phyloP scores from a whole-genome alignment of 1,140 invertebrate genomes.

The Heliconius himera region DNA sequence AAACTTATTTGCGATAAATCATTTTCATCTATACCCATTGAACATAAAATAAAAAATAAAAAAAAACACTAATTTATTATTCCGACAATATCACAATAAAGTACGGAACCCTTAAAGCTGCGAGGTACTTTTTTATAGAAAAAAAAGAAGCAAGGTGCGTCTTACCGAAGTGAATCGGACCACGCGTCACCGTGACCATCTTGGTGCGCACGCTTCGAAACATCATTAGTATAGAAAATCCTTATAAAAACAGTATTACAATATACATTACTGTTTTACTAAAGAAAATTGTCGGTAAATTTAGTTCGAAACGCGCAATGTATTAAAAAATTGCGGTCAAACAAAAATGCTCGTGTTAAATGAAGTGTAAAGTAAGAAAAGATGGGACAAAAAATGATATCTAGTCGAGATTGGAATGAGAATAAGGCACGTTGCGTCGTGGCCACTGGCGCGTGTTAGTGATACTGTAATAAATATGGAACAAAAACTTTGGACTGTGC shows the following conservation, averaged over 20 bases:
- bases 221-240: background rate
- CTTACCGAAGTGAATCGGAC: constrained; percentile 62
- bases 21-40: background rate
- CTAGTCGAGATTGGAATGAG: constrained; percentile 62
- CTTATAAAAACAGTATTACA: background rate
- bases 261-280: background rate
- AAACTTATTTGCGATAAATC: background rate
- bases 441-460: constrained; percentile 46
- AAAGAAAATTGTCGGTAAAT: background rate
- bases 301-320: constrained; percentile 30
- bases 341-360: constrained; percentile 33
- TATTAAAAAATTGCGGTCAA: background rate
- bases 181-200: constrained; percentile 72
- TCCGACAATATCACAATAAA: constrained; percentile 10
- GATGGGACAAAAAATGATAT: constrained; percentile 52
- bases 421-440: constrained; percentile 58
- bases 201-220: constrained; percentile 51
- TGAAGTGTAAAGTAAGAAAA: constrained; percentile 44
- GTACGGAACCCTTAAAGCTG: constrained; percentile 5
- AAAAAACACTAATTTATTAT: background rate
- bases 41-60: background rate
- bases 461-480: constrained; percentile 32
- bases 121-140: background rate
- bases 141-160: constrained; percentile 55
- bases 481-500: constrained; percentile 31